These are phyloP conservation scores for Acrossocheilus wenchowensis DNA, from an alignment of 2,797 vertebrate species.

Conservation along the genomic window DNA sequence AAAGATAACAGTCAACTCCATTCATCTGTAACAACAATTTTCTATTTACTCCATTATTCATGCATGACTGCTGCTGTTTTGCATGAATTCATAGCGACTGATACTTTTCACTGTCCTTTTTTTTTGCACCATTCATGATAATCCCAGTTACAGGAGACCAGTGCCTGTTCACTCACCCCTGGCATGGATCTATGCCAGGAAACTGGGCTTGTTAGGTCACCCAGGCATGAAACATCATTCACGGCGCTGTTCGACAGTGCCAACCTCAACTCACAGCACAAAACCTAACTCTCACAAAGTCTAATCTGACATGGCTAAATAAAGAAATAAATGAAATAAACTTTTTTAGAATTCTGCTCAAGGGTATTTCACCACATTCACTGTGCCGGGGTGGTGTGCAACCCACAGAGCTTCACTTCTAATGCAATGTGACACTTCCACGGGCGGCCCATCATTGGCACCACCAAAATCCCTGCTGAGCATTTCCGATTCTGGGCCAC, in stretches of 20 bases:
- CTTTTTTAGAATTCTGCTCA: not conserved
- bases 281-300: not conserved
- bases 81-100: slow-evolving; percentile 4
- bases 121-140: not conserved
- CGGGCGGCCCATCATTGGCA: slow-evolving; percentile 25
- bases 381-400: slow-evolving; percentile 6
- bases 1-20: slow-evolving; percentile 18
- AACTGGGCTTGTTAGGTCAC: slow-evolving; percentile 22
- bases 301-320: not conserved
- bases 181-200: slow-evolving; percentile 22
- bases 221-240: slow-evolving; percentile 39
- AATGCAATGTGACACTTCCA: slow-evolving; percentile 51
- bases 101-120: not conserved
- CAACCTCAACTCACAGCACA: not conserved
- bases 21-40: slow-evolving; percentile 19
- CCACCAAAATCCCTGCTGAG: slow-evolving; percentile 16
- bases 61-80: slow-evolving; percentile 24
- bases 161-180: not conserved
- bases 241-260: not conserved
- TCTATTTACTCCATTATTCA: slow-evolving; percentile 19
- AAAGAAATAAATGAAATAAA: not conserved
- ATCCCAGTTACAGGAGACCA: not conserved
- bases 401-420: slow-evolving; percentile 26
- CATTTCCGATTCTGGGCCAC: slow-evolving; percentile 40
- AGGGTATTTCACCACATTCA: slow-evolving; percentile 14